Evolutionary conservation across 2,113 vertebrate species (phyloP).

Genomic region (Campylorhamphus procurvoides): DNA sequence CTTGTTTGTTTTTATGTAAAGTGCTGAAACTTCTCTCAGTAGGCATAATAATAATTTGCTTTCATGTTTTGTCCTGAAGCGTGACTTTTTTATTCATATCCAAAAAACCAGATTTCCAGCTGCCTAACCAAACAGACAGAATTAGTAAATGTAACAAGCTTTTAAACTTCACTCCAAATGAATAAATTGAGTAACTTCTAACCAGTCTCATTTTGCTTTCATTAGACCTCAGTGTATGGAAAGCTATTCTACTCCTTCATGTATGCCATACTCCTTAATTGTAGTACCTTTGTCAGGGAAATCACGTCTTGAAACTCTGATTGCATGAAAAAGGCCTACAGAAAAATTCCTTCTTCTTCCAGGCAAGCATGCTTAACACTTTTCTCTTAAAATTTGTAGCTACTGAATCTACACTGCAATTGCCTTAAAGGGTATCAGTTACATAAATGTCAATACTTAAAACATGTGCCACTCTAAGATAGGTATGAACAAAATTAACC

Average conservation of each 20-base stretch:
- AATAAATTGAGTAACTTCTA: conserved; percentile 6
- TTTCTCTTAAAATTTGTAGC: neutral
- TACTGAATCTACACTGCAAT: neutral
- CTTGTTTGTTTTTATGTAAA: conserved; percentile 52
- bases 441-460: neutral
- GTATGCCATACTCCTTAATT: neutral
- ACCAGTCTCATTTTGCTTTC: conserved; percentile 1
- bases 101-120: conserved; percentile 18
- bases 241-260: neutral
- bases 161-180: neutral
- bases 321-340: neutral
- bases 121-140: conserved; percentile 14
- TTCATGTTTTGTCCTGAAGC: conserved; percentile 59
- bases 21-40: conserved; percentile 1
- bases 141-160: conserved; percentile 33
- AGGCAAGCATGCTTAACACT: neutral
- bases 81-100: conserved; percentile 32
- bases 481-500: neutral
- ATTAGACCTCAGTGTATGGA: neutral
- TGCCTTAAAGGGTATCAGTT: neutral
- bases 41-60: conserved; percentile 38
- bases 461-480: neutral
- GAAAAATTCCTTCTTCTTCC: neutral
- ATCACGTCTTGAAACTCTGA: neutral
- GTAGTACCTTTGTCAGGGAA: neutral